A percentile compares a stretch with the other conserved stretches of the same genome.
These are phyloP conservation scores for Glyphotaelius pellucidus DNA, from an alignment of 2,888 invertebrate species.

Conservation along the genomic window DNA sequence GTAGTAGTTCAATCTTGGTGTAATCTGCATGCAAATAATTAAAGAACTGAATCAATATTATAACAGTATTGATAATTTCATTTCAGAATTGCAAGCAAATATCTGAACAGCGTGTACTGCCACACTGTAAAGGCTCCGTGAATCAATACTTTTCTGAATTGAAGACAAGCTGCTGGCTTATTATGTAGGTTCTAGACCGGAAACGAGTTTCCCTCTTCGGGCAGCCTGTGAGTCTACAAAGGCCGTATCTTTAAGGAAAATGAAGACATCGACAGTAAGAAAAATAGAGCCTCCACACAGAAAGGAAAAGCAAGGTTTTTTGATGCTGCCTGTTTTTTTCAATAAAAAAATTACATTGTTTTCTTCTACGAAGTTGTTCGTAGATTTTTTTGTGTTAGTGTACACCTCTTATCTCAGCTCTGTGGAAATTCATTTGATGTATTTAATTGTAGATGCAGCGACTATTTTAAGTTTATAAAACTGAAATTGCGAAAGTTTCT, in stretches of 20 bases:
- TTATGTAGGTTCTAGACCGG: constrained; percentile 31
- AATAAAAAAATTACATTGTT: background rate
- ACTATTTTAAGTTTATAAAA: background rate
- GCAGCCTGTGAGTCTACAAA: constrained; percentile 12
- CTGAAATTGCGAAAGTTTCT: background rate
- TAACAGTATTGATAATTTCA: background rate
- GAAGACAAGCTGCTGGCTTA: constrained; percentile 40
- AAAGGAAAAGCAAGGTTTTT: background rate
- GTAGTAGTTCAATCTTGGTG: background rate
- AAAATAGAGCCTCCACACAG: background rate
- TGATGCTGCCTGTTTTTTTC: background rate
- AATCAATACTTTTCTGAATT: constrained; percentile 36
- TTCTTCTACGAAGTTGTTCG: background rate
- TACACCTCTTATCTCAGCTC: background rate
- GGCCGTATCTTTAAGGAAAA: background rate
- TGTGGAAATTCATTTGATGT: background rate
- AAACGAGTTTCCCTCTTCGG: constrained; percentile 28
- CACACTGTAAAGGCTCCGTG: background rate
- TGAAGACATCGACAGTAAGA: background rate
- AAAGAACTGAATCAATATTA: background rate
- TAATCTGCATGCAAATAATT: background rate
- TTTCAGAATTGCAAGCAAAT: background rate
- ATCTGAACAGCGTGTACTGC: background rate
- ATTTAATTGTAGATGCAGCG: background rate
- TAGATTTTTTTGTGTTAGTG: background rate